Percentiles rank a stretch among this genome's conserved stretches.
Evolutionary conservation across 2,113 vertebrate species (phyloP).

Genomic region (Syngnathus scovelli): DNA sequence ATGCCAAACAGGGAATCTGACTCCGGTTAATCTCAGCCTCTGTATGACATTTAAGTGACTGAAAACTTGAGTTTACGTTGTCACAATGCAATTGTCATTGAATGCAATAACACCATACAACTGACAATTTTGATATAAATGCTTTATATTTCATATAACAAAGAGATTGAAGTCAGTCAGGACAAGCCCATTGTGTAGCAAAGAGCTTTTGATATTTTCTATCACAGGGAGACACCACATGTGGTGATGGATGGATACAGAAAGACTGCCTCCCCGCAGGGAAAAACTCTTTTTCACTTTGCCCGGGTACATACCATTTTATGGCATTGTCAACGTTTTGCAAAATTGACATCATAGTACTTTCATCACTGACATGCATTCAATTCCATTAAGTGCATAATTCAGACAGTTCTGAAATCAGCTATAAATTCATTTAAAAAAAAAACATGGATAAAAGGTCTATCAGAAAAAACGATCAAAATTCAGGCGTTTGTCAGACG

Average conservation of each 20-base stretch:
- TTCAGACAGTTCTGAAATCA: background rate
- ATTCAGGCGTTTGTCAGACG: background rate
- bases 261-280: constrained; percentile 8
- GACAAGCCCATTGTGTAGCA: background rate
- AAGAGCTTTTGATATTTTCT: constrained; percentile 7
- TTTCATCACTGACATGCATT: background rate
- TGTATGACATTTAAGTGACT: no score
- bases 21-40: no score
- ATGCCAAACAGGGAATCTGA: no score
- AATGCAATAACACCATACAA: background rate
- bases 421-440: background rate
- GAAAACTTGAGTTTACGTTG: background rate
- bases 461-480: background rate
- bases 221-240: constrained; percentile 22
- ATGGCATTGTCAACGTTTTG: background rate
- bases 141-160: constrained; percentile 13
- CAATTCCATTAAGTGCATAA: background rate
- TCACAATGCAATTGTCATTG: background rate
- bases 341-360: background rate
- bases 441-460: background rate
- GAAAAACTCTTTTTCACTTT: constrained; percentile 3
- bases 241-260: constrained; percentile 25
- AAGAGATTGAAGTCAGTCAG: constrained; percentile 9
- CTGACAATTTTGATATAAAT: background rate
- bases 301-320: constrained; percentile 5